Base-by-base conservation (phyloP, 2,113 vertebrate species). In the Cichladusa arquata region DNA sequence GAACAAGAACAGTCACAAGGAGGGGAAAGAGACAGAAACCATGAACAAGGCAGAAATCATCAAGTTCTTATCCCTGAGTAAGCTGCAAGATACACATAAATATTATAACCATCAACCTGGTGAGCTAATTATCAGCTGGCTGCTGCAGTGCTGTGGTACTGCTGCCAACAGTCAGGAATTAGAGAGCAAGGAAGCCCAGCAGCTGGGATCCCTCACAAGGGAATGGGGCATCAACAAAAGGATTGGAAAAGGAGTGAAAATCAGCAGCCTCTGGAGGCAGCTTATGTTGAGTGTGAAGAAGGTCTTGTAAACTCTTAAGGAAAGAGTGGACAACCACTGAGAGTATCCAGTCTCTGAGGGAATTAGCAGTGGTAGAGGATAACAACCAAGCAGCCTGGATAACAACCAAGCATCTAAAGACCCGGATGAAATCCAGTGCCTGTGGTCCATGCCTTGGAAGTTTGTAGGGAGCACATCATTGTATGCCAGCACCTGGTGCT, bases 371-470 rank as follows among this genome's bases (percentile, higher is more conserved):
- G 50, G 19, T 19, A 54, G 36, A 78, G 24, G 45, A 29, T 22
- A 38, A 38, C 38, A 38, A 38, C 38, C 38, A 38, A 38, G 38
- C 38, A 10, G 9, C 38, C n/a, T n/a, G 24, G 45, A 29, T 22
- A 38, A 38, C 38, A 38, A 38, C 38, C 38, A 38, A 38, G 38
- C 38, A 10, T 38, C 38, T 38, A 3, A 61, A 70, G 31, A 45
- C 22, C 15, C 7, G 0, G 36, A 19, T 65, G 29, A 90, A 85
- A n/a, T 38, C 81, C 50, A 44, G 40, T 18, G 12, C 48, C 20
- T 3, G 2, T 2, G 1, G 31, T 38, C 67, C 11, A 11, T 4
- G 22, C 0, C 0, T 38, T 4, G 8, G 44, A 73, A 53, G 45
- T 84, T 48, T 65, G 24, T 34, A 8, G 28, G 45, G 64, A 65